These are phyloP conservation scores for Saccopteryx leptura DNA, from an alignment of 2,113 vertebrate genomes.

Conservation along the genomic window DNA sequence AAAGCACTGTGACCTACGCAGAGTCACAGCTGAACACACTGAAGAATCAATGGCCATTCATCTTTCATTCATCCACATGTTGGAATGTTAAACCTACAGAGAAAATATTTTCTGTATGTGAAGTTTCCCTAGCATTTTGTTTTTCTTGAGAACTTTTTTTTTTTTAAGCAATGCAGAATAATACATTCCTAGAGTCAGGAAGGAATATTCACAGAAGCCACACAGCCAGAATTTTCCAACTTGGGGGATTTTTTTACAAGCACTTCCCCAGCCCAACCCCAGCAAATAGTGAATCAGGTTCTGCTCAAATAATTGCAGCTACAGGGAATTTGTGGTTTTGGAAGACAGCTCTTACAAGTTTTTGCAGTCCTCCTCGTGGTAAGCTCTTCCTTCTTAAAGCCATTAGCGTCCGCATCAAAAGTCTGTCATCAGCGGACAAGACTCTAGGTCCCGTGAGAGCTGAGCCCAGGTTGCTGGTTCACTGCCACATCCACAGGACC, in stretches of 20 bases:
- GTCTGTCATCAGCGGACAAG: neutral
- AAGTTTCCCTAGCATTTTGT: neutral
- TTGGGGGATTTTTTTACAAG: neutral
- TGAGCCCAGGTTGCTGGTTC: neutral
- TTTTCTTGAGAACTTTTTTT: conserved; percentile 23
- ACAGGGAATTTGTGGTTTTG: neutral
- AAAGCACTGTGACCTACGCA: neutral
- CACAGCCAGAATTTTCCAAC: neutral
- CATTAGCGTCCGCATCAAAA: neutral
- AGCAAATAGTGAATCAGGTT: neutral
- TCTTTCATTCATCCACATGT: neutral
- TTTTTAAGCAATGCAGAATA: conserved; percentile 44
- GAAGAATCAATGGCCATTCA: neutral
- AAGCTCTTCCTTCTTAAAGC: neutral
- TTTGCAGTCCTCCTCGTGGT: neutral
- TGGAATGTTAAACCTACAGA: neutral
- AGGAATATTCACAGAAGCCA: neutral
- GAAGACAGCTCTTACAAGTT: neutral
- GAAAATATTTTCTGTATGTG: neutral
- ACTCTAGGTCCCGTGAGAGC: neutral
- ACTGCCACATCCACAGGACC: neutral
- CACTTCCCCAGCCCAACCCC: neutral
- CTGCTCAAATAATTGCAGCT: neutral
- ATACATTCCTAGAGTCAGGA: neutral
- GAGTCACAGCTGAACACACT: neutral